Base-by-base conservation (phyloP, 2,797 vertebrate genomes). In the Phyllotis vaccarum region DNA sequence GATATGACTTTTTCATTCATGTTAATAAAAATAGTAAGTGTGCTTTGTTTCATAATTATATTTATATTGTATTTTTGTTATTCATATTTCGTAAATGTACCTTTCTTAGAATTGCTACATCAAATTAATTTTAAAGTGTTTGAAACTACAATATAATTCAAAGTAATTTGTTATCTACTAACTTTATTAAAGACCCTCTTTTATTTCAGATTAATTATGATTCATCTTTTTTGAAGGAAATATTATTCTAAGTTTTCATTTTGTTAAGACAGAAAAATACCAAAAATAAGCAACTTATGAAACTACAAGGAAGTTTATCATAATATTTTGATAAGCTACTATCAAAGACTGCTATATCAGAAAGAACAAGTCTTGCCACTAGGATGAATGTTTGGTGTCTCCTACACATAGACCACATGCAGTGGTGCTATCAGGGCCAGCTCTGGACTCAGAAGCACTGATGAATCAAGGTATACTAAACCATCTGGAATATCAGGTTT, bases 271-370 rank as follows among this genome's bases (percentile, higher is more conserved):
- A 78, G 1, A 2, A 70, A 46, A 17, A 80, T 40, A 60, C 17
- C 3, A 3, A 93, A 78, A 37, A 83, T 17, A 72, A 64, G 46
- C 3, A 13, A 79, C 80, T 70, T 90, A 5, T 2, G 87, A 72
- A 43, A 16, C 94, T 94, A 60, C 6, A 34, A 86, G 29, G 0
- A 91, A 56, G 13, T 13, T 56, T 94, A 80, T 91, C 60, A 86
- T 93, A 93, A 60, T 58, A 89, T 91, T 85, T 95, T 66, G 66
- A 87, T 76, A 87, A 91, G 91, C n/a, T 76, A 75, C 78, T 89
- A 66, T 13, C 6, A 66, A 49, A 94, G 19, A 89, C 10, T 31
- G 80, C 7, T 79, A 21, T 52, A 34, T 79, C 22, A 91, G 22
- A 86, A 68, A 16, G 43, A 22, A 10, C 1, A 78, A 62, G 7